These are phyloP conservation scores for Ypsolopha sequella DNA, from an alignment of 2,888 invertebrate genomes.

Conservation along the genomic window DNA sequence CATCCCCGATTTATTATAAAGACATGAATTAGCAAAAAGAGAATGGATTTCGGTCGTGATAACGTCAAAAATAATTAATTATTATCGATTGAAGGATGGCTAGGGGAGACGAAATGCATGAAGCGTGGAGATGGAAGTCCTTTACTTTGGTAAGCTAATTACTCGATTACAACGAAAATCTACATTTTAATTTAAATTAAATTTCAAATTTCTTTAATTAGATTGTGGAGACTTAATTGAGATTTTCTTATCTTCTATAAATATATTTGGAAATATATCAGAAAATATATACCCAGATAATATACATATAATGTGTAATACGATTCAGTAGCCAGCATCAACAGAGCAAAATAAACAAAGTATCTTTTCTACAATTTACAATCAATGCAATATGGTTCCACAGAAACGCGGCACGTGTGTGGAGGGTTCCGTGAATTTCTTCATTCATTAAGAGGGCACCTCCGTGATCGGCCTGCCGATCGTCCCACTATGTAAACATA, in stretches of 20 bases:
- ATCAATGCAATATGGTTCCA: constrained; percentile 36
- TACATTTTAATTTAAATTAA: constrained; percentile 1
- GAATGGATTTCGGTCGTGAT: constrained; percentile 75
- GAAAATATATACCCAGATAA: not conserved
- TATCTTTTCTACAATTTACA: constrained; percentile 24
- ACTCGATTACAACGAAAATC: constrained; percentile 35
- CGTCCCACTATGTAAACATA: constrained; percentile 41
- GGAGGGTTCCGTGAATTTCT: constrained; percentile 50
- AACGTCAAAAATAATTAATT: constrained; percentile 82
- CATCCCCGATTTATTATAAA: constrained; percentile 68
- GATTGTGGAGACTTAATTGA: too few species aligned
- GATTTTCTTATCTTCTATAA: too few species aligned
- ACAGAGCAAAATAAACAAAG: not conserved
- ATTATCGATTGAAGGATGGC: constrained; percentile 70
- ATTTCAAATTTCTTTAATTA: too few species aligned
- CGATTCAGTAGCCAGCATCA: not conserved
- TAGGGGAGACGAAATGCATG: constrained; percentile 22
- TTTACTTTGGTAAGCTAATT: constrained; percentile 65
- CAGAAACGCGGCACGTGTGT: constrained; percentile 32
- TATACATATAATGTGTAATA: not conserved
- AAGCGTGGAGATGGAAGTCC: constrained; percentile 56
- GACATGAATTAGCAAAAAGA: constrained; percentile 78
- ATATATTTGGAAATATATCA: too few species aligned
- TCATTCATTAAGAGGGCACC: constrained; percentile 59
- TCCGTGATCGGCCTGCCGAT: constrained; percentile 57